These are phyloP conservation scores for Willowsia nigromaculata DNA, from an alignment of 2,888 invertebrate genomes.

Conservation along the genomic window DNA sequence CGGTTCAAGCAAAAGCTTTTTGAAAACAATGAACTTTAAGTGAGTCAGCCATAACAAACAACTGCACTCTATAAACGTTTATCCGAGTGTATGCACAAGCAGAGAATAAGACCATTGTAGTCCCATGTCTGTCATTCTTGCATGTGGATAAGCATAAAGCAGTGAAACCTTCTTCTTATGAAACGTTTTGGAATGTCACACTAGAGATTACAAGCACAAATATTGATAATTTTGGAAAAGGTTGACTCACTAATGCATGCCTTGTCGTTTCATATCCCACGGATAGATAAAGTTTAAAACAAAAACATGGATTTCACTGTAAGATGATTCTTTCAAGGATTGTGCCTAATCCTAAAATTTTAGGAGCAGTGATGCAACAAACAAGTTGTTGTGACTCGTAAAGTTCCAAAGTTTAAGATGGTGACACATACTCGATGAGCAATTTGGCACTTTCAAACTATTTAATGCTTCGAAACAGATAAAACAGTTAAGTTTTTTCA, in stretches of 20 bases:
- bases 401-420: not conserved
- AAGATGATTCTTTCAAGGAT: not conserved
- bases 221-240: conserved; percentile 33
- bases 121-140: not conserved
- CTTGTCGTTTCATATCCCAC: conserved; percentile 57
- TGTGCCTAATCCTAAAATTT: not conserved
- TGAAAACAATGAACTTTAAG: conserved; percentile 37
- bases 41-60: not conserved
- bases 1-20: conserved; percentile 18
- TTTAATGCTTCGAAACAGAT: too few relatives aligned
- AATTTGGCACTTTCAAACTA: conserved; percentile 3
- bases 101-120: not conserved
- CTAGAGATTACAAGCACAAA: conserved; percentile 47
- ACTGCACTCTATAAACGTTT: not conserved
- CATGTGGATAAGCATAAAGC: not conserved
- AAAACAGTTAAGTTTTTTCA: too few relatives aligned
- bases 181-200: conserved; percentile 37
- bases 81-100: not conserved
- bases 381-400: conserved; percentile 11
- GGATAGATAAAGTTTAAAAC: conserved; percentile 32
- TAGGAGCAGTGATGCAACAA: not conserved
- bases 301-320: conserved; percentile 34
- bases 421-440: not conserved
- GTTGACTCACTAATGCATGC: conserved; percentile 53
- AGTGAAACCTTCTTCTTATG: conserved; percentile 10